Evolutionary conservation across 2,797 vertebrate genomes (phyloP).

Genomic region (Poliocrania exsul): DNA sequence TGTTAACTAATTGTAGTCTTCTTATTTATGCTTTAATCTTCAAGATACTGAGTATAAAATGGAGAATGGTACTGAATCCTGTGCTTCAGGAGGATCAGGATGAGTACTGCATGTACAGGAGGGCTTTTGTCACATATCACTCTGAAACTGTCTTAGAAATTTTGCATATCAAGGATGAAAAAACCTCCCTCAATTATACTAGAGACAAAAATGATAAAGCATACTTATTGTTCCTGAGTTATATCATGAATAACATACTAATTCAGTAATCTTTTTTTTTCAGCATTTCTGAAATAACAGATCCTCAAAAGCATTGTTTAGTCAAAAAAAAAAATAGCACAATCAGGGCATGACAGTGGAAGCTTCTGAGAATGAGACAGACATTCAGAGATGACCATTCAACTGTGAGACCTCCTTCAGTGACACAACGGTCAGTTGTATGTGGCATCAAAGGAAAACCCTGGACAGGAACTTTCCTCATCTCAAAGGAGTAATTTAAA

Average conservation of each 20-base stretch:
- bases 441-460: background rate
- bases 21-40: background rate
- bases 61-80: background rate
- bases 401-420: background rate
- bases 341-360: background rate
- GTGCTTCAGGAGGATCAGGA: background rate
- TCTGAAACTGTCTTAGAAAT: background rate
- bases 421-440: background rate
- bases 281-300: background rate
- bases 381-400: background rate
- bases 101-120: background rate
- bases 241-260: background rate
- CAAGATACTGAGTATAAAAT: background rate
- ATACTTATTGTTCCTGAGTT: background rate
- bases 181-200: fast-evolving
- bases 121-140: background rate
- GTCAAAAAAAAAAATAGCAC: background rate
- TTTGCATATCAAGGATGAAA: background rate
- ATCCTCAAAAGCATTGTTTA: background rate
- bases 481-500: background rate
- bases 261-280: background rate
- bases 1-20: background rate
- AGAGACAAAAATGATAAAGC: background rate
- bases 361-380: background rate
- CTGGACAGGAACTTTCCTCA: background rate